Conservation (phyloP, 2,888 invertebrate genomes). For the Prosopocoilus inquinatus region DNA sequence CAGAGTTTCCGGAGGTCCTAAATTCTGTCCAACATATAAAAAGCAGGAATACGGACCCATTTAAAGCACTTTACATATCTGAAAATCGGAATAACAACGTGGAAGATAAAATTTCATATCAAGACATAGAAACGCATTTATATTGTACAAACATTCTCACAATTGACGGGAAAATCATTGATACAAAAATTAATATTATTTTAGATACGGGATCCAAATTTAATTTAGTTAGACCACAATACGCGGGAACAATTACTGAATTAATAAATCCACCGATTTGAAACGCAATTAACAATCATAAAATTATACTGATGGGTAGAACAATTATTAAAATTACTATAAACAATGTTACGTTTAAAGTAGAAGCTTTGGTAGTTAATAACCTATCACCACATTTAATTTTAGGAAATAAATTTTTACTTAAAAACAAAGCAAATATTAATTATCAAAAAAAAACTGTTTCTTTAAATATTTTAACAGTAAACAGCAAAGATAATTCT, state of each 20-base stretch:
- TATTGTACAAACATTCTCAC: not conserved
- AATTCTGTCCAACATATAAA: not conserved
- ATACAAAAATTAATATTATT: not conserved
- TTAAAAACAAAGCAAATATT: not conserved
- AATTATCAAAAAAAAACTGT: not conserved
- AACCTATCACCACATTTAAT: not conserved
- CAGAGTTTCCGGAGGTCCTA: not conserved
- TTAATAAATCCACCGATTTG: not conserved
- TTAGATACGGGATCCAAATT: not conserved
- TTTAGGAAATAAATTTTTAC: not conserved
- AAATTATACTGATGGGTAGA: not conserved
- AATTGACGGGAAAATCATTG: not conserved
- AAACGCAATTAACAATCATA: not conserved
- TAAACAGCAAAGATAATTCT: too few species aligned
- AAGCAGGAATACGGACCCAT: not conserved
- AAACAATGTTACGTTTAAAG: not conserved
- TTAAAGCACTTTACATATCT: not conserved
- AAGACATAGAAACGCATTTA: not conserved
- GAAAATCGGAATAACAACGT: not conserved
- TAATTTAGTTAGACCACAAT: not conserved
- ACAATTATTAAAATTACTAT: not conserved
- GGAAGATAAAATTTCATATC: not conserved
- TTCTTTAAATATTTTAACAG: not conserved
- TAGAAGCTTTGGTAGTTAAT: not conserved
- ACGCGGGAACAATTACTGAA: not conserved